These are phyloP conservation scores for Adelges cooleyi DNA, from an alignment of 1,140 invertebrate species.

Conservation along the genomic window DNA sequence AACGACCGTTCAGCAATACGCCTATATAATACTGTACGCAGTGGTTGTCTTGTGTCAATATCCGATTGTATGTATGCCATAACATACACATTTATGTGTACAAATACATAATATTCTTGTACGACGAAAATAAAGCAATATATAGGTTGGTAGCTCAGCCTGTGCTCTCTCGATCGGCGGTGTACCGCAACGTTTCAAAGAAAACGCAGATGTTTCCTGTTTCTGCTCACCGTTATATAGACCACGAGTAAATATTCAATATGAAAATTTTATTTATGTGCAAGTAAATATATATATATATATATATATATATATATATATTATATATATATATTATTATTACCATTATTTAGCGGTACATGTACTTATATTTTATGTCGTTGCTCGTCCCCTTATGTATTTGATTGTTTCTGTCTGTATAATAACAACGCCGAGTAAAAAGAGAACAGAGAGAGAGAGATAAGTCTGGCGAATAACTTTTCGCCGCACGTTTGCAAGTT, in stretches of 20 bases:
- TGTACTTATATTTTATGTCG: no score
- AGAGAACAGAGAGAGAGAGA: no score
- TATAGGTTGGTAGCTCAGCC: not conserved
- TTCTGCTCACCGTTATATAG: conserved; percentile 6
- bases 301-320: not conserved
- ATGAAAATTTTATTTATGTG: not conserved
- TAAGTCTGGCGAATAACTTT: conserved; percentile 26
- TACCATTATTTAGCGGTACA: not conserved
- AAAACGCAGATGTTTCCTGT: conserved; percentile 23
- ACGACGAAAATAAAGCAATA: not conserved
- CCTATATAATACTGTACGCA: no score
- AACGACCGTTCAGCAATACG: no score
- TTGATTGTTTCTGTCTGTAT: conserved; percentile 15
- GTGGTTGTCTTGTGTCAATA: no score
- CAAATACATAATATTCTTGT: not conserved
- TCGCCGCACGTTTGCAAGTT: not conserved
- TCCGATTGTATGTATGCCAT: not conserved
- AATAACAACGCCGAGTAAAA: not conserved
- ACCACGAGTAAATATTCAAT: conserved; percentile 27
- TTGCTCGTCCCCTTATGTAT: not conserved
- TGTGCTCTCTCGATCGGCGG: not conserved
- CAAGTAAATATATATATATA: not conserved
- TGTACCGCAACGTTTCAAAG: not conserved
- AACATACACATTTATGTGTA: not conserved
- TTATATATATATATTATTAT: not conserved